These are phyloP conservation scores for Oscheius sp. DNA, from an alignment of 2,888 invertebrate genomes.

Conservation along the genomic window DNA sequence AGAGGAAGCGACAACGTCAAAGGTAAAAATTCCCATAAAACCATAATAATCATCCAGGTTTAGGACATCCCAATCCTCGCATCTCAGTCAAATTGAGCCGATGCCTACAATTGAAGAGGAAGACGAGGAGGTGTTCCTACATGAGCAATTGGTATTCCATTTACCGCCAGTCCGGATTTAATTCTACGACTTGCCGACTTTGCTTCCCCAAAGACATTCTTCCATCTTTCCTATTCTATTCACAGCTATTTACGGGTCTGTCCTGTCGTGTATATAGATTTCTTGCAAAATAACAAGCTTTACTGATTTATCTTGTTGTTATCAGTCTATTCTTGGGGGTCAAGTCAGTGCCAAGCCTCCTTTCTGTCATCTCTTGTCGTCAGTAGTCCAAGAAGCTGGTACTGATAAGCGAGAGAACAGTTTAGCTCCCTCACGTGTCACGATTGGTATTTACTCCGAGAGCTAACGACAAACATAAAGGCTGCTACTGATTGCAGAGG, in stretches of 20 bases:
- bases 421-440: conserved; percentile 26
- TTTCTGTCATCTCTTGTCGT: neutral
- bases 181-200: neutral
- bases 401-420: conserved; percentile 1
- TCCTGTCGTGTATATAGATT: conserved; percentile 31
- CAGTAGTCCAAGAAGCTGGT: conserved; percentile 21
- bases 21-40: conserved; percentile 34
- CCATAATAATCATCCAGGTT: conserved; percentile 28
- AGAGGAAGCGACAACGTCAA: conserved; percentile 56
- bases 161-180: conserved; percentile 6
- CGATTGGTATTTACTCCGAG: conserved; percentile 2
- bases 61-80: conserved; percentile 55
- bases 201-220: neutral
- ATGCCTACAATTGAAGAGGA: conserved; percentile 61
- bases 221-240: conserved; percentile 14
- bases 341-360: neutral
- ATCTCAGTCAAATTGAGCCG: conserved; percentile 57
- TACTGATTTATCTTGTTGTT: neutral
- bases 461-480: conserved; percentile 20
- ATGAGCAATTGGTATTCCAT: conserved; percentile 29
- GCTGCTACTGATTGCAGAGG: neutral
- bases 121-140: conserved; percentile 44
- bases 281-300: conserved; percentile 37
- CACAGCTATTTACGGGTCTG: conserved; percentile 27
- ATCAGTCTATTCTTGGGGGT: neutral